phyloP scores from a whole-genome alignment of 1,140 invertebrate genomes.

The Wasmannia auropunctata region DNA sequence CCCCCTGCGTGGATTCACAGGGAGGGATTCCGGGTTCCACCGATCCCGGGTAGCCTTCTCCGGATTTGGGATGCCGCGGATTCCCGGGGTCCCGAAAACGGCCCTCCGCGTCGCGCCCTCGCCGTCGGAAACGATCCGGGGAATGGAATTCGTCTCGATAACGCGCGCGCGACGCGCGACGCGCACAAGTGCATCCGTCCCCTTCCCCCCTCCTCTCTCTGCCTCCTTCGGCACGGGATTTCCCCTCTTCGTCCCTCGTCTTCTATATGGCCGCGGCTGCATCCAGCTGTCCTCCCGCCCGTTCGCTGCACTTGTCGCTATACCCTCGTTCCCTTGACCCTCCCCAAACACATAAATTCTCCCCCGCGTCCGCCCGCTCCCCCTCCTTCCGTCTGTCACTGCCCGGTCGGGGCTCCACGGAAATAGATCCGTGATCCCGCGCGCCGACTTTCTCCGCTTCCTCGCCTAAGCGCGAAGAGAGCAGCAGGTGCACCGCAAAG shows the following conservation, averaged over 20 bases:
- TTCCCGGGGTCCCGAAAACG: constrained; percentile 16
- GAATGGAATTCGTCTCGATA: constrained; percentile 50
- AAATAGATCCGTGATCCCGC: constrained; percentile 71
- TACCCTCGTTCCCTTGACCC: constrained; percentile 81
- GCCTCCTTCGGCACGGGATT: too few species aligned
- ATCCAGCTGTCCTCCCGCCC: constrained; percentile 75
- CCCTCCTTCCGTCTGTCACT: constrained; percentile 54
- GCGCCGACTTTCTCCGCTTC: constrained; percentile 39
- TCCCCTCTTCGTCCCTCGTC: neutral
- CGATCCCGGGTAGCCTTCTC: constrained; percentile 25
- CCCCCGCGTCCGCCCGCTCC: constrained; percentile 55
- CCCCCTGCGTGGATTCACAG: constrained; percentile 1
- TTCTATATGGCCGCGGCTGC: constrained; percentile 59
- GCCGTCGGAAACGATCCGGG: constrained; percentile 47
- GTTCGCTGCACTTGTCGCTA: constrained; percentile 79
- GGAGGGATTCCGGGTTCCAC: constrained; percentile 22
- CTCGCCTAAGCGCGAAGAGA: constrained; percentile 47
- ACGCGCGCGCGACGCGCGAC: constrained; percentile 48
- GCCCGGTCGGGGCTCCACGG: constrained; percentile 60
- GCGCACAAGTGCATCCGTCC: constrained; percentile 36
- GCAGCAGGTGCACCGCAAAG: constrained; percentile 63
- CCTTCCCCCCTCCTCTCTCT: too few species aligned
- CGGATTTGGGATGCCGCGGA: constrained; percentile 46
- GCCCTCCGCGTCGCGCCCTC: constrained; percentile 31
- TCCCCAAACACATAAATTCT: constrained; percentile 81